Evolutionary conservation across 2,113 vertebrate genomes (phyloP), one percentile per base, ranked within the genome.

Genomic region (Alaudala cheleensis): DNA sequence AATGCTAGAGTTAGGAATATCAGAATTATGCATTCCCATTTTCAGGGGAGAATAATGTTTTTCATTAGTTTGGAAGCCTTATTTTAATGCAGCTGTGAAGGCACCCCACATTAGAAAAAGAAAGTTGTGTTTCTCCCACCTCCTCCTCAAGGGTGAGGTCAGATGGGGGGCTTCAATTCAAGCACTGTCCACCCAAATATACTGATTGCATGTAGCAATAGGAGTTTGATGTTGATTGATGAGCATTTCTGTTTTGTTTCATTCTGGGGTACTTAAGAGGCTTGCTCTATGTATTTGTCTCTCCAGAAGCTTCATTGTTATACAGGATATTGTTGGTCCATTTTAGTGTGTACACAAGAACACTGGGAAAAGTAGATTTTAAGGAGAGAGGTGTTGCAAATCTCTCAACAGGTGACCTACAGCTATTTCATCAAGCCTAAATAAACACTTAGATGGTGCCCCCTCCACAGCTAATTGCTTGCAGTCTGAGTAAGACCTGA

Each of bases 101-200:
- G 19, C 9, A 50, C 5, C 23, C 5, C 1, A 1, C 24, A 6
- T 11, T 60, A 44, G 10, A 54, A 14, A 45, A 11, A 13, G 10
- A 2, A n/a, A 64, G 5, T 16, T 13, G 5, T 51, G 17, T 60
- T 93, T 76, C 11, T 64, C 26, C 51, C 37, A 31, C 49, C 8
- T 25, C 10, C 8, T 25, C 9, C 12, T 4, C 22, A 19, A 14
- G 10, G 17, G 6, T 47, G 34, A 51, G 18, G 11, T 51, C 33
- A 86, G 14, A 37, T 78, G 16, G 3, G 12, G 18, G 21, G 21
- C 22, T 40, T 33, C 28, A 51, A 8, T 16, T 64, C 8, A 39
- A 58, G 26, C 9, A 26, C 12, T 22, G 2, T 22, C 3, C 2
- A 3, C 4, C 4, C 12, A 16, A 18, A 19, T 51, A 6, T 13